These are phyloP conservation scores for Exaiptasia diaphana DNA, from an alignment of 64 coral and sea anemone genomes.

Conservation along the genomic window DNA sequence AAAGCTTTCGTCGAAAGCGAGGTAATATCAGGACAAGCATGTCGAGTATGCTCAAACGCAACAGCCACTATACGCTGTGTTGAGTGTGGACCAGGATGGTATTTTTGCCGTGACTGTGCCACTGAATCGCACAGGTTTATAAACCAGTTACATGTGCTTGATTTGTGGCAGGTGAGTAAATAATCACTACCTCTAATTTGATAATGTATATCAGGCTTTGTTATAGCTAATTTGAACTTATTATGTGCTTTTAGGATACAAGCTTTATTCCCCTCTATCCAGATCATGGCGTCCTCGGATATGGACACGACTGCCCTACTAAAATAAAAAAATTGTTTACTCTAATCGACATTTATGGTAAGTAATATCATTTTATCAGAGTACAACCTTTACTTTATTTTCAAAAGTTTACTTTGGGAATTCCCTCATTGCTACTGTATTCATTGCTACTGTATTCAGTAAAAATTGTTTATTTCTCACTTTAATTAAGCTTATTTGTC, in stretches of 20 bases:
- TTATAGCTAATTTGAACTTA: background rate
- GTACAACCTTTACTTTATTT: too few relatives aligned
- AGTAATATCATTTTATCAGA: background rate
- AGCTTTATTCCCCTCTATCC: slow-evolving; percentile 27
- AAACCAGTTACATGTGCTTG: background rate
- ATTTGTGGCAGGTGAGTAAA: background rate
- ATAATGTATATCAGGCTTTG: background rate
- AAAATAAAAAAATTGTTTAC: slow-evolving; percentile 37
- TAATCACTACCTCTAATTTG: background rate
- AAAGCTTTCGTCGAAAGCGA: too few relatives aligned
- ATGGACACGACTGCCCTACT: slow-evolving; percentile 37
- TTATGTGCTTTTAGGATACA: slow-evolving; percentile 4
- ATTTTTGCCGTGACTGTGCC: background rate
- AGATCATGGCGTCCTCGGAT: slow-evolving; percentile 28
- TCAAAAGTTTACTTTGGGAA: too few relatives aligned
- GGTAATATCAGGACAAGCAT: too few relatives aligned
- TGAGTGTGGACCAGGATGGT: background rate
- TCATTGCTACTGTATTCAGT: too few relatives aligned
- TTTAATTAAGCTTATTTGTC: too few relatives aligned
- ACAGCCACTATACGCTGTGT: background rate
- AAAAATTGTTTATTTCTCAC: too few relatives aligned
- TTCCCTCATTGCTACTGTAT: too few relatives aligned
- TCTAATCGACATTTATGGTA: slow-evolving; percentile 25
- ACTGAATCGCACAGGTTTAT: background rate
- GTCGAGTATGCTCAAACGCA: background rate